These are phyloP conservation scores for Hozukius guyotensis DNA, from an alignment of 2,797 vertebrate species.

Conservation along the genomic window DNA sequence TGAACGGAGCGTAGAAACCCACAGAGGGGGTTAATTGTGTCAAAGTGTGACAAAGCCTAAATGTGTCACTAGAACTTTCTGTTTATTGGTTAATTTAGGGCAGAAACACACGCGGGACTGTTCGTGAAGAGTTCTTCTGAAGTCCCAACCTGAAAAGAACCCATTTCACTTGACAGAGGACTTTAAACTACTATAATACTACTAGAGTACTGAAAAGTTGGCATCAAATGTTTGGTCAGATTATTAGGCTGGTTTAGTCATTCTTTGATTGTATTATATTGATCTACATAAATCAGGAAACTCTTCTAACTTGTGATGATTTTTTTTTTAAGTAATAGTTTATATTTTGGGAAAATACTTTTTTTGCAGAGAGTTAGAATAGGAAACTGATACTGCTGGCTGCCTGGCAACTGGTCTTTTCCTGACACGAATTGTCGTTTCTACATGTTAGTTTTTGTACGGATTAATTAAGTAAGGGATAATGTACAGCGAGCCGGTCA, in stretches of 20 bases:
- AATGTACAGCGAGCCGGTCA: too few species aligned
- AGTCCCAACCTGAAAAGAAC: neutral
- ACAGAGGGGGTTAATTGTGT: conserved; percentile 49
- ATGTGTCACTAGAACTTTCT: conserved; percentile 57
- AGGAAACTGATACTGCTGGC: neutral
- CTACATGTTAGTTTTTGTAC: neutral
- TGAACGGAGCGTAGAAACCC: conserved; percentile 38
- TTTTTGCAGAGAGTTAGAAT: neutral
- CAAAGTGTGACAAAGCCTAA: conserved; percentile 52
- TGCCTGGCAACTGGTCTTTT: neutral
- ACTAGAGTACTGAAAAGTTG: neutral
- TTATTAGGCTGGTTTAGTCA: neutral
- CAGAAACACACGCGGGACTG: neutral
- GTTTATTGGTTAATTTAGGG: neutral
- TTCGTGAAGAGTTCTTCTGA: conserved; percentile 7
- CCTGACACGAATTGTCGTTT: too few species aligned
- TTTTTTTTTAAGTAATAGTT: neutral
- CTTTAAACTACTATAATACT: neutral
- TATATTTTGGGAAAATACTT: neutral
- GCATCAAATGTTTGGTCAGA: neutral
- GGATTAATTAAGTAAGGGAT: neutral
- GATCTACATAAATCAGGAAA: neutral
- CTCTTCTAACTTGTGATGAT: neutral
- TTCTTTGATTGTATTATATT: neutral
- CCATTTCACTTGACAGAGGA: neutral